A percentile compares a stretch with the other conserved stretches of the same genome.
Evolutionary conservation across 2,888 invertebrate species (phyloP).

Genomic region (Cantharis lateralis): DNA sequence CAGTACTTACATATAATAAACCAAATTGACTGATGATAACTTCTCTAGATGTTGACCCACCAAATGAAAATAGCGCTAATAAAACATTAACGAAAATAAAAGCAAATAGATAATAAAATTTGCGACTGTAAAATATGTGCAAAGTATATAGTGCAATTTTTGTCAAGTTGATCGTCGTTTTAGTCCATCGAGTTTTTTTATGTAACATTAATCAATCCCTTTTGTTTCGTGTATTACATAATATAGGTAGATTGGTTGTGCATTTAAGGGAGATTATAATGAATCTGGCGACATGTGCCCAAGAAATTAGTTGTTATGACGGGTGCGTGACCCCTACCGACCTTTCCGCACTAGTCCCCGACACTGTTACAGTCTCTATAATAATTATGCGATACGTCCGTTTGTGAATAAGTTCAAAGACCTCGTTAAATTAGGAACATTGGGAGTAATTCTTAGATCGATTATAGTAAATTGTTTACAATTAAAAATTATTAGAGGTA

Average conservation of each 20-base stretch:
- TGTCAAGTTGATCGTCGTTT: neutral
- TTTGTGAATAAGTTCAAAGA: slow-evolving; percentile 41
- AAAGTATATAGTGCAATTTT: neutral
- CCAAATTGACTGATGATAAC: too few relatives aligned
- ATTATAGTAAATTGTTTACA: slow-evolving; percentile 2
- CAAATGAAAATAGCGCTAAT: too few relatives aligned
- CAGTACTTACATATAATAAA: too few relatives aligned
- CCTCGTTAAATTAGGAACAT: slow-evolving; percentile 23
- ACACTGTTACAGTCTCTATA: slow-evolving; percentile 24
- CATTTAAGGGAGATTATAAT: slow-evolving; percentile 11
- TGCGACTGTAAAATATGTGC: too few relatives aligned
- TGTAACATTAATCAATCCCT: neutral
- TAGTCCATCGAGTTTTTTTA: neutral
- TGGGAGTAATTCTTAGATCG: slow-evolving; percentile 6
- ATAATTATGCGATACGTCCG: slow-evolving; percentile 43
- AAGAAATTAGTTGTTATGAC: slow-evolving; percentile 33
- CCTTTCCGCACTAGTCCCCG: slow-evolving; percentile 29
- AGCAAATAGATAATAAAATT: too few relatives aligned
- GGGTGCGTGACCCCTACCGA: slow-evolving; percentile 39
- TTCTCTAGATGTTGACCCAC: too few relatives aligned
- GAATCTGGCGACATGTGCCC: slow-evolving; percentile 24
- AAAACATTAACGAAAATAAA: too few relatives aligned
- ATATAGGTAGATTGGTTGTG: neutral
- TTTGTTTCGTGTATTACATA: neutral
- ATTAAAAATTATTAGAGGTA: neutral